Percentiles rank a stretch among this genome's conserved stretches.
Evolutionary conservation across 2,113 vertebrate species (phyloP).

Genomic region (Coptodon bakossiorum): DNA sequence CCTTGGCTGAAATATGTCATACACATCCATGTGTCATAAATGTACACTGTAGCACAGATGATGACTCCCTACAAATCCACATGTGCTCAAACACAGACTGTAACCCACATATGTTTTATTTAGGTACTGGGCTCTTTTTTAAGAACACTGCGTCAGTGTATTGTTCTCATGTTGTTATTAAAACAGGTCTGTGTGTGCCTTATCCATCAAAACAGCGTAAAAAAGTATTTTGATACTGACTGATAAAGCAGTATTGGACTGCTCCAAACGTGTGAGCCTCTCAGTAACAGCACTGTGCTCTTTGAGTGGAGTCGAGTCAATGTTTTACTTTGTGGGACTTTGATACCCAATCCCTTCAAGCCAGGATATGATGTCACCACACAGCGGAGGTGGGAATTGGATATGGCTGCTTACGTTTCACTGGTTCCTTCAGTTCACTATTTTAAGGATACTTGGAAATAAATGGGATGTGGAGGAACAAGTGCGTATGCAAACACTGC

Average conservation of each 20-base stretch:
- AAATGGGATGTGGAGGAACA: background rate
- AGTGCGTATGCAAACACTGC: background rate
- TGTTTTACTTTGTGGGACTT: background rate
- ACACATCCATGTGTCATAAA: background rate
- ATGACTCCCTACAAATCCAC: background rate
- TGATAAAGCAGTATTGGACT: accelerated
- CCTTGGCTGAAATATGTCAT: background rate
- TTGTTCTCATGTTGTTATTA: background rate
- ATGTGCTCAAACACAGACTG: too few species aligned
- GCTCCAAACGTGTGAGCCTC: background rate
- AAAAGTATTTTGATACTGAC: background rate
- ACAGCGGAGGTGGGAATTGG: slow-evolving; percentile 1
- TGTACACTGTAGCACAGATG: background rate
- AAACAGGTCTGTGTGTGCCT: accelerated
- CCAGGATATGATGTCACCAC: slow-evolving; percentile 7
- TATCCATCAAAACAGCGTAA: background rate
- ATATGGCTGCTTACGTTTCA: slow-evolving; percentile 6
- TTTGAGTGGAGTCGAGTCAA: background rate
- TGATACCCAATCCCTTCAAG: background rate
- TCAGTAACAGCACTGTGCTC: background rate
- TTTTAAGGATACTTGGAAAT: background rate
- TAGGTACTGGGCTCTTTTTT: background rate
- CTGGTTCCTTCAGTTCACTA: background rate
- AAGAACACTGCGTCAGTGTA: background rate
- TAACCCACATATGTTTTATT: background rate